Percentiles rank a stretch among this genome's conserved stretches.
Evolutionary conservation across 1,140 invertebrate species (phyloP).

Genomic region (Scaptomyza graminum): DNA sequence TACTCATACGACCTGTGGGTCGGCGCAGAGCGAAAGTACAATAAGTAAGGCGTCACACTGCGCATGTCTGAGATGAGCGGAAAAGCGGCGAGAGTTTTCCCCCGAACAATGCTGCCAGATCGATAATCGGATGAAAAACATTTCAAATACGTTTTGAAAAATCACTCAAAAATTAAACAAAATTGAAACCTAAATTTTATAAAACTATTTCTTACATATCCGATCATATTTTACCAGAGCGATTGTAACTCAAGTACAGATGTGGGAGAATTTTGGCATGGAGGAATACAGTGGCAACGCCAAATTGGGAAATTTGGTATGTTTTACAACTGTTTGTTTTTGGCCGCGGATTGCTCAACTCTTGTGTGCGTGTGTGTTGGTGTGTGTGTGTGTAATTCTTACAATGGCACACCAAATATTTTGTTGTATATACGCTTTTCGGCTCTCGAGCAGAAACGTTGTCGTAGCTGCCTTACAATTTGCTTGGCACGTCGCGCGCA

Average conservation of each 20-base stretch:
- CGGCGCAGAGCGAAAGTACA: slow-evolving; percentile 10
- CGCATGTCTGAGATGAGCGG: slow-evolving; percentile 55
- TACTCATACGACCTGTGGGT: slow-evolving; percentile 74
- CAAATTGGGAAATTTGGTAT: slow-evolving; percentile 70
- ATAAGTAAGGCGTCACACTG: slow-evolving; percentile 6
- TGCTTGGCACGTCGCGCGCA: slow-evolving; percentile 67
- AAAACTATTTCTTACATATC: background rate
- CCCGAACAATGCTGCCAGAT: slow-evolving; percentile 56
- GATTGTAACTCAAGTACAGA: background rate
- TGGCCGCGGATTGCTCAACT: slow-evolving; percentile 37
- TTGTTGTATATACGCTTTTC: slow-evolving; percentile 81
- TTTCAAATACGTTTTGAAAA: background rate
- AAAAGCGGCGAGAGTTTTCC: slow-evolving; percentile 69
- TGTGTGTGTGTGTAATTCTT: slow-evolving; percentile 53
- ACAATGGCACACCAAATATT: slow-evolving; percentile 60
- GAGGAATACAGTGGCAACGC: slow-evolving; percentile 59
- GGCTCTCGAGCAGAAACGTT: slow-evolving; percentile 75
- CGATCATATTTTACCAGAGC: background rate
- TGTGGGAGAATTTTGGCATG: slow-evolving; percentile 21
- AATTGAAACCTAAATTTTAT: background rate
- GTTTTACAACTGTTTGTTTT: slow-evolving; percentile 60
- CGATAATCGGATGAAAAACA: slow-evolving; percentile 33
- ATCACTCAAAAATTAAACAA: slow-evolving; percentile 5
- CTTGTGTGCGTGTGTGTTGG: slow-evolving; percentile 8
- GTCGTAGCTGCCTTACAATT: slow-evolving; percentile 69